Base-by-base conservation (phyloP, 1,140 invertebrate genomes). In the Elymnias hypermnestra region DNA sequence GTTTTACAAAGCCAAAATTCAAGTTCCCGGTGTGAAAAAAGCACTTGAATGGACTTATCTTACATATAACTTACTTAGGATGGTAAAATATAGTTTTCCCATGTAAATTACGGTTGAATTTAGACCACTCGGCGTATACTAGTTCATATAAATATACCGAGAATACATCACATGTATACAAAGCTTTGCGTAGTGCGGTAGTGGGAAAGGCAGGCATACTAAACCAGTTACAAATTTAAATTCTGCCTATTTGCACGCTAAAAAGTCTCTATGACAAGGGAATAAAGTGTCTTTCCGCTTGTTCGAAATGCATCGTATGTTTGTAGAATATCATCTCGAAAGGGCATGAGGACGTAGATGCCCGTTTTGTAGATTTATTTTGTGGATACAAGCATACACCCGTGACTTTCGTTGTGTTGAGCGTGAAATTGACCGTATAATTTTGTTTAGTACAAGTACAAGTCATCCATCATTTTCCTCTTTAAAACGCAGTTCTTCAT, bases 151-250 rank as follows among this genome's bases (percentile, higher is more conserved):
- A n/a, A n/a, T n/a, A n/a, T n/a, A n/a, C n/a, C n/a, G n/a, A n/a
- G n/a, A n/a, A n/a, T n/a, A n/a, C n/a, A n/a, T n/a, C n/a, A n/a
- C n/a, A 7, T 33, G 13, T 4, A 17, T 25, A 43, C 48, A 44
- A 39, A 44, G 37, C 51, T 38, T 29, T 50, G 44, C 51, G 52
- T 44, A 43, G 35, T 43, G 23, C 52, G 35, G 52, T 48, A 54
- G 52, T 54, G 18, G 44, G 41, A 38, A 23, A 50, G 40, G 44
- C 52, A 33, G 44, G 43, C 49, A 44, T 33, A 43, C 52, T 23
- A 48, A 48, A 54, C 52, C 45, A 41, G 52, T 54, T 42, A 48
- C 52, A 47, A 54, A 33, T 10, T 54, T 44, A 40, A 28, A 6
- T 9, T 13, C 9, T 19, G 23, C 31, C 25, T 12, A 21, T 23